Evolutionary conservation across 2,797 vertebrate species (phyloP).

Genomic region (Liparis tanakae): DNA sequence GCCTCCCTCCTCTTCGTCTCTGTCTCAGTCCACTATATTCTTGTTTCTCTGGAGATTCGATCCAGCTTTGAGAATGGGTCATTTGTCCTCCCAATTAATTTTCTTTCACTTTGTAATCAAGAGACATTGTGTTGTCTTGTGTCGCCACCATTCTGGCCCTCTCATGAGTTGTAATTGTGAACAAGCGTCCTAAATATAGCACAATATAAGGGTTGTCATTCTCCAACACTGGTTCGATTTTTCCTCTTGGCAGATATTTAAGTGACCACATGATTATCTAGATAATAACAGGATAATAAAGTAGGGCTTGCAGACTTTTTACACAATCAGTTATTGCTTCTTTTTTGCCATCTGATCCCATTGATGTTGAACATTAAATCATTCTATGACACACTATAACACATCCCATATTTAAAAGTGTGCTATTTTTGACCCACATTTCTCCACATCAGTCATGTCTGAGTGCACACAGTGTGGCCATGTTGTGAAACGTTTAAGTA

Average conservation of each 20-base stretch:
- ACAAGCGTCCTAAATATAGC: slow-evolving; percentile 26
- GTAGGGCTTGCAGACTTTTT: slow-evolving; percentile 12
- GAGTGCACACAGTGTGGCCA: slow-evolving; percentile 63
- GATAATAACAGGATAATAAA: slow-evolving; percentile 9
- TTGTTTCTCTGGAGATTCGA: slow-evolving; percentile 38
- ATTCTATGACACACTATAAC: slow-evolving; percentile 70
- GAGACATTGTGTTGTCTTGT: slow-evolving; percentile 56
- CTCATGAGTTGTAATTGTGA: slow-evolving; percentile 39
- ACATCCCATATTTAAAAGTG: slow-evolving; percentile 62
- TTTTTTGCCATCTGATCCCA: slow-evolving; percentile 58
- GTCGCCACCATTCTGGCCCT: slow-evolving; percentile 36
- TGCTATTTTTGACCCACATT: slow-evolving; percentile 73
- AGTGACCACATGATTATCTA: slow-evolving; percentile 18
- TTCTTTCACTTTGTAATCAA: slow-evolving; percentile 57
- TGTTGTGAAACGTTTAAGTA: slow-evolving; percentile 77
- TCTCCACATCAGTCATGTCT: slow-evolving; percentile 74
- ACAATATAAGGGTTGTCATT: slow-evolving; percentile 22
- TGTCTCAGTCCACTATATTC: slow-evolving; percentile 9
- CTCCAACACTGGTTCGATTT: slow-evolving; percentile 10
- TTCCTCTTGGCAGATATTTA: slow-evolving; percentile 17
- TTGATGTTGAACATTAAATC: slow-evolving; percentile 55
- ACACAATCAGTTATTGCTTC: slow-evolving; percentile 43
- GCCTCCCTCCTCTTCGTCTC: slow-evolving; percentile 13
- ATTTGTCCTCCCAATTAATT: slow-evolving; percentile 41
- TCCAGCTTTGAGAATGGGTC: slow-evolving; percentile 42